Conservation (phyloP, 2,888 invertebrate species). For the Cotesia congregata region DNA sequence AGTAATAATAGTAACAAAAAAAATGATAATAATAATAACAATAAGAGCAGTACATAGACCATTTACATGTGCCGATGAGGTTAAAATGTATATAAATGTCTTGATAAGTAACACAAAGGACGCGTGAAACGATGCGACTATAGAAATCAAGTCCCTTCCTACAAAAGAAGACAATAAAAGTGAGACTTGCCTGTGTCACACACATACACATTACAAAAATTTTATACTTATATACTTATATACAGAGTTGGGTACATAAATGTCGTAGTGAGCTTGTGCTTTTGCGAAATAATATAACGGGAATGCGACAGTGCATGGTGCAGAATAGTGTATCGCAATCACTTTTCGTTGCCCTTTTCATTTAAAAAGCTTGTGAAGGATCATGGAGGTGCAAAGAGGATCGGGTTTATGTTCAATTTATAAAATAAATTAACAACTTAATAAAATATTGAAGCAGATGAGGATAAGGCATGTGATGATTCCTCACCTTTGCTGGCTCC, state of each 20-base stretch:
- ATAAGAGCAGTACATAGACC: not conserved
- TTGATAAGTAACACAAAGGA: constrained; percentile 1
- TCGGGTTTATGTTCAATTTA: not conserved
- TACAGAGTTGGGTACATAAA: constrained; percentile 12
- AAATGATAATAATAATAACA: not conserved
- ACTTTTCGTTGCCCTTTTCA: constrained; percentile 40
- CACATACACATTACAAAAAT: not conserved
- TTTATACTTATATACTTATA: constrained; percentile 12
- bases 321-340: constrained; percentile 61
- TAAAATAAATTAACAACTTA: not conserved
- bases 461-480: constrained; percentile 4
- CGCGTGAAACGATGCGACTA: not conserved
- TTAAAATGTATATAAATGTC: constrained; percentile 14
- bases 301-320: constrained; percentile 63
- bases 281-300: constrained; percentile 46
- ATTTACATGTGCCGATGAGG: not conserved
- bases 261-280: constrained; percentile 29
- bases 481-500: constrained; percentile 66
- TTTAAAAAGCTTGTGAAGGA: constrained; percentile 35
- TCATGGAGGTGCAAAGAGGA: no score
- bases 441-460: constrained; percentile 39
- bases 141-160: not conserved
- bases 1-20: not conserved
- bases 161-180: not conserved
- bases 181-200: not conserved